Base-by-base conservation (phyloP, 2,888 invertebrate species). In the Heliconius charithonia region DNA sequence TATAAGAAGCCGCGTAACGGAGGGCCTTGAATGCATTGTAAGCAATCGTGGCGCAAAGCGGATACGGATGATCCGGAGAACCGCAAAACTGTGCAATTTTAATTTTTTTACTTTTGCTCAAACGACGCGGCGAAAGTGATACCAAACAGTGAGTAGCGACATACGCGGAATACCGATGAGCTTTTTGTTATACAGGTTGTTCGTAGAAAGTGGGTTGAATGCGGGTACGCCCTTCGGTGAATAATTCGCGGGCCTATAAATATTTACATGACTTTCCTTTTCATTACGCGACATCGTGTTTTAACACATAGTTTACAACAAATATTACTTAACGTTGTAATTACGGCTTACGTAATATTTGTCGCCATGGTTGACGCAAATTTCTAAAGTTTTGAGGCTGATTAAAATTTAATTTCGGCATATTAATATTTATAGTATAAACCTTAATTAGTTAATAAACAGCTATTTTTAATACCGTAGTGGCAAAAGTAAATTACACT, bases 211-310 rank as follows among this genome's bases (percentile, higher is more conserved):
- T 88, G 90, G 89, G 86, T 83, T 86, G 87, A 85, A 93, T 93
- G 90, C 94, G 94, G 94, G 94, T 89, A 91, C 92, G 94, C 94
- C 95, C 94, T 95, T 93, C 90, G 91, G 92, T 91, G 90, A 91
- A 93, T 91, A 93, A 92, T 93, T 92, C 92, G 93, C 93, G 89
- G 89, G 88, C 90, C 89, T 90, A 92, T 94, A 93, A 93, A 94
- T 92, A 93, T 92, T 92, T 89, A 90, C 87, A 86, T 85, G 91
- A 87, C 94, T 94, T 94, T 94, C 94, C 85, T 92, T 94, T 94
- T 92, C 92, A 90, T 91, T 92, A 90, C 90, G 89, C 89, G 90
- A 91, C 87, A 89, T 88, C 89, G 87, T 82, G 83, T 86, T 81
- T 84, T 84, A 85, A 85, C 86, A 85, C 71, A 72, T 63, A 82